A percentile compares a stretch with the other conserved stretches of the same genome.
Evolutionary conservation across 2,113 vertebrate genomes (phyloP).

Genomic region (Fregata magnificens): DNA sequence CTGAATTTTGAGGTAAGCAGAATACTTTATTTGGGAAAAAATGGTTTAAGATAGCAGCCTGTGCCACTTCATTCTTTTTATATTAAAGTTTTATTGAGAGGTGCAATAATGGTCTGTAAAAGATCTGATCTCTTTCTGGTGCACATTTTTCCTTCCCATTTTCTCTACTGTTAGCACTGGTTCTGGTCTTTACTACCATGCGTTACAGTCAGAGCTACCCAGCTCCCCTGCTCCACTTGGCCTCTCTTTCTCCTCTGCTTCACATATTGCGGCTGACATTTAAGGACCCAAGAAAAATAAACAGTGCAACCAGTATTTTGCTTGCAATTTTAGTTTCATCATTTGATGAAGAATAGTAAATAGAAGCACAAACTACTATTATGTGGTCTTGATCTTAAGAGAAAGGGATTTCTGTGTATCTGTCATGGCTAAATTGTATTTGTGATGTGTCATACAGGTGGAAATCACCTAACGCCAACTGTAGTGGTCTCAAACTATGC

Average conservation of each 20-base stretch:
- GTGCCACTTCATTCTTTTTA: neutral
- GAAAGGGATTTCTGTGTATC: neutral
- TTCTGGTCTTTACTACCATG: neutral
- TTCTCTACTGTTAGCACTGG: neutral
- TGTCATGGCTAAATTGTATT: fast-evolving
- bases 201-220: neutral
- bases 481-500: neutral
- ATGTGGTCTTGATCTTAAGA: neutral
- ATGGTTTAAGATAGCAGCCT: neutral
- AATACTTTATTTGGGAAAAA: neutral
- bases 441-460: neutral
- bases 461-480: neutral
- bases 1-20: neutral
- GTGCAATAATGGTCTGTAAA: neutral
- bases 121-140: neutral
- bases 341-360: neutral
- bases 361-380: neutral
- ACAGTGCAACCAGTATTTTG: neutral
- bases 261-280: neutral
- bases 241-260: neutral
- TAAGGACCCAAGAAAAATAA: neutral
- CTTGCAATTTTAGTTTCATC: neutral
- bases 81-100: neutral
- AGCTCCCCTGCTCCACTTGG: neutral
- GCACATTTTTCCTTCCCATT: neutral